phyloP scores from a whole-genome alignment of 2,797 vertebrate species.

The Ceryle rudis region DNA sequence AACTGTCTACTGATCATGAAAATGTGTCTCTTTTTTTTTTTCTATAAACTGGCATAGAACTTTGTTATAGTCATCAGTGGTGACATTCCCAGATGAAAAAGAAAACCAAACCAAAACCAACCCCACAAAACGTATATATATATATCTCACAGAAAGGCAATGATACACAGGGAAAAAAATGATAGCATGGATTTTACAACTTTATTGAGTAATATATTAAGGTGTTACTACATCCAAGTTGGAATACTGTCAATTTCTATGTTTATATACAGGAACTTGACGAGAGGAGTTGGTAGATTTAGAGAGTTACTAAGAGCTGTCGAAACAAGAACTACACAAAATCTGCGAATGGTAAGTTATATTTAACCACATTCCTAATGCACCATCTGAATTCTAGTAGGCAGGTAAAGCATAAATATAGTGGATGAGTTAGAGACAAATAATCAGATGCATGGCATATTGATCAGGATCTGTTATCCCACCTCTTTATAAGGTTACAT shows the following conservation, averaged over 20 bases:
- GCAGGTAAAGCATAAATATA: not conserved
- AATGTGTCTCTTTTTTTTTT: not conserved
- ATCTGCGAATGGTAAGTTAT: conserved; percentile 94
- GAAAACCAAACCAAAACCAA: not conserved
- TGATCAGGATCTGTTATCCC: not conserved
- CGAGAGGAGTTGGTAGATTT: conserved; percentile 94
- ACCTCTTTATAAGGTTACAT: not conserved
- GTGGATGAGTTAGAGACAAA: not conserved
- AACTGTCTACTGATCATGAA: not conserved
- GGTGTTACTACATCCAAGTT: conserved; percentile 30
- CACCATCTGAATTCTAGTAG: not conserved
- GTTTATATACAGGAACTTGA: conserved; percentile 89
- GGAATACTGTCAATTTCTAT: conserved; percentile 74
- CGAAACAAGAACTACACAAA: conserved; percentile 97
- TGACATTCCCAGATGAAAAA: not conserved
- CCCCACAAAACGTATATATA: too few species aligned
- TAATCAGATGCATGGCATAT: not conserved
- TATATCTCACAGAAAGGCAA: not conserved
- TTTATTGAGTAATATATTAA: conserved; percentile 34
- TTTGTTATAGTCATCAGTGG: not conserved
- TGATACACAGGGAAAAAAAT: not conserved
- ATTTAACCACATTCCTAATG: not conserved
- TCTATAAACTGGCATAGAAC: not conserved
- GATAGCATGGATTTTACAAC: not conserved
- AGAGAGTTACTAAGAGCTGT: conserved; percentile 95